Conservation (phyloP, 2,113 vertebrate species). For the Motacilla tschutschensis region DNA sequence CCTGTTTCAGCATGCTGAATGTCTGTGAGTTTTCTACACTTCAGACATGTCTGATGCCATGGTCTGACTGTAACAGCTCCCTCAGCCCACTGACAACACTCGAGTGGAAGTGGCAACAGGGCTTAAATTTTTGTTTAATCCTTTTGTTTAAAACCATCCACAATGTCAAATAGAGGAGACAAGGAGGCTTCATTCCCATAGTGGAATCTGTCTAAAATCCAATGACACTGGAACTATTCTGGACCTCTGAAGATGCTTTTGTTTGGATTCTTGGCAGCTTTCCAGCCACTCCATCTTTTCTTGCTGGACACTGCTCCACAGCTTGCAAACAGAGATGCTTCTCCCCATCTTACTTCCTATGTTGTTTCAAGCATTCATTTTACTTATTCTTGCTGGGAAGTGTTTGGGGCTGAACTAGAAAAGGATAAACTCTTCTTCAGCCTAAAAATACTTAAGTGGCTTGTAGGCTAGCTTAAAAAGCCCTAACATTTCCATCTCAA, state of each 20-base stretch:
- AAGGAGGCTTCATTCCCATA: not conserved
- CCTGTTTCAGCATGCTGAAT: not conserved
- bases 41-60: not conserved
- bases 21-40: not conserved
- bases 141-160: not conserved
- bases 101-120: not conserved
- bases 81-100: not conserved
- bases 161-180: not conserved
- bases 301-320: conserved; percentile 29
- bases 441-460: conserved; percentile 50
- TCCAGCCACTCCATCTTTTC: conserved; percentile 24
- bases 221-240: not conserved
- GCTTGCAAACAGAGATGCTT: not conserved
- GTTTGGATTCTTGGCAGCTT: not conserved
- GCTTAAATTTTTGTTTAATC: not conserved
- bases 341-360: not conserved
- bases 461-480: conserved; percentile 31
- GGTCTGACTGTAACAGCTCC: not conserved
- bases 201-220: not conserved
- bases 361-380: conserved; percentile 5
- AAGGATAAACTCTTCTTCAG: conserved; percentile 17
- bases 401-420: not conserved
- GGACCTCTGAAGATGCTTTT: not conserved
- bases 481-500: conserved; percentile 37
- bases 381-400: conserved; percentile 6